Conservation (phyloP, 2,888 invertebrate genomes). For the Abrostola triplasia region DNA sequence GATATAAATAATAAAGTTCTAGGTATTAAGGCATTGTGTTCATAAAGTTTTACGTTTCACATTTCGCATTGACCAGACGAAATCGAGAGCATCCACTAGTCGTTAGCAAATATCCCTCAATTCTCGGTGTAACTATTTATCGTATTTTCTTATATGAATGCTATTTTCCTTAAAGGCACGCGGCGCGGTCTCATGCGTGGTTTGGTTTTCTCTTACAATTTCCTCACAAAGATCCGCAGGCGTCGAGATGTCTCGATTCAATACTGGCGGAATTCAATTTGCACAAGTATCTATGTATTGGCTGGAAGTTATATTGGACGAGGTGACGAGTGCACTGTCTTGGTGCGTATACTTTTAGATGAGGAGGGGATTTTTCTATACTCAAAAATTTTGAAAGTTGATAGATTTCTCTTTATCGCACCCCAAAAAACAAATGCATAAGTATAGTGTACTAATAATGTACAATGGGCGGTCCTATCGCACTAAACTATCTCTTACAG, state of each 20-base stretch:
- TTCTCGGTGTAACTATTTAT: slow-evolving; percentile 25
- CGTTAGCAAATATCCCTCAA: slow-evolving; percentile 14
- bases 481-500: no score
- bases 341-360: no score
- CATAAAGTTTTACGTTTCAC: no score
- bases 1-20: no score
- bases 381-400: no score
- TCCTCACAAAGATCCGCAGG: slow-evolving; percentile 8
- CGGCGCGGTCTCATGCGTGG: slow-evolving; percentile 28
- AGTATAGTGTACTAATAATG: no score
- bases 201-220: slow-evolving; percentile 36
- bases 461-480: no score
- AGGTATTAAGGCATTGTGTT: no score
- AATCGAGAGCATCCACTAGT: slow-evolving; percentile 1
- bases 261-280: slow-evolving; percentile 10
- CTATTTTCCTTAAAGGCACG: slow-evolving; percentile 17
- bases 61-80: not conserved
- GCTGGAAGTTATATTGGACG: not conserved
- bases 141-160: slow-evolving; percentile 22
- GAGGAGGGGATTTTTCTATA: no score
- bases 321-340: not conserved
- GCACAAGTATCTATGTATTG: slow-evolving; percentile 3
- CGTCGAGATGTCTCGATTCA: slow-evolving; percentile 1
- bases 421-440: no score
- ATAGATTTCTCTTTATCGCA: no score